A percentile compares a stretch with the other conserved stretches of the same genome.
Evolutionary conservation across 2,113 vertebrate species (phyloP).

Genomic region (Pteropus alecto): DNA sequence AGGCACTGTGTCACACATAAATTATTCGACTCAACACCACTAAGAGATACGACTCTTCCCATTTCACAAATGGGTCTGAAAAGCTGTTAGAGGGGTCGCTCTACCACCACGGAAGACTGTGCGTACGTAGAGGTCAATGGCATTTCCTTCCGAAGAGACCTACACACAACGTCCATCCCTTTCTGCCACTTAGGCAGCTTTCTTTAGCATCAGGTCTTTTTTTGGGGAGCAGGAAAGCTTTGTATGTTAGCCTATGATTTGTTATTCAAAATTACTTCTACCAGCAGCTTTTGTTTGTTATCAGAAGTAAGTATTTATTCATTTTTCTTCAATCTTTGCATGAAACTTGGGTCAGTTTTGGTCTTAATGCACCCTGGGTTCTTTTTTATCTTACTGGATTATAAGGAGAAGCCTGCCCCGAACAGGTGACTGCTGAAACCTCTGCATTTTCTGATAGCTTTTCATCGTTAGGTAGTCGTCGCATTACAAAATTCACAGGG

Average conservation of each 20-base stretch:
- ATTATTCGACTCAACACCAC: background rate
- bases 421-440: background rate
- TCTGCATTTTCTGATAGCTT: background rate
- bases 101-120: background rate
- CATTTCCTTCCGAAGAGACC: background rate
- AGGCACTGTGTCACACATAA: background rate
- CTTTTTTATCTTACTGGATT: background rate
- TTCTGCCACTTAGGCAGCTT: too few relatives aligned
- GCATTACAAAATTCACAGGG: background rate
- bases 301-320: background rate
- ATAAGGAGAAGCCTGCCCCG: background rate
- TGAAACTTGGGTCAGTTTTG: background rate
- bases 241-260: background rate
- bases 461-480: background rate
- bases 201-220: fast-evolving
- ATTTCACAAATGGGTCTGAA: background rate
- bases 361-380: background rate
- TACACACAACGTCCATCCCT: fast-evolving
- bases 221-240: background rate
- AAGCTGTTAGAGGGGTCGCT: background rate
- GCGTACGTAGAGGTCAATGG: background rate
- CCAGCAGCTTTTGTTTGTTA: background rate
- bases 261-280: background rate
- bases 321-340: background rate
- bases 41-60: background rate